These are phyloP conservation scores for Gadopsis bispinosus DNA, from an alignment of 2,797 vertebrate species.

Conservation along the genomic window DNA sequence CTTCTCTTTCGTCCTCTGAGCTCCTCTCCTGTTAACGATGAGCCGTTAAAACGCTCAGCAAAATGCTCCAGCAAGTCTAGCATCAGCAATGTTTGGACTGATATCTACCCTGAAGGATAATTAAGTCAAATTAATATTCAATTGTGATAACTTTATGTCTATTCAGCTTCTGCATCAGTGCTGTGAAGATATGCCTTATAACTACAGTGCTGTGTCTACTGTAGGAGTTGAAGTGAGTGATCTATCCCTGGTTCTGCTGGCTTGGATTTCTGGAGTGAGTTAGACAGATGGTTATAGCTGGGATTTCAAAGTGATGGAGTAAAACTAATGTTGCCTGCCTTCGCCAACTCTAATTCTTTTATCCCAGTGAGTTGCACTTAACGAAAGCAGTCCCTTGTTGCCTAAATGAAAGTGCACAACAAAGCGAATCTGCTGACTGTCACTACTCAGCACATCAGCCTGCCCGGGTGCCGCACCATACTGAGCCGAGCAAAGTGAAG, in stretches of 20 bases:
- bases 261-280: constrained; percentile 71
- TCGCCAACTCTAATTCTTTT: constrained; percentile 81
- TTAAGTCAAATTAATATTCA: constrained; percentile 79
- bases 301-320: constrained; percentile 82
- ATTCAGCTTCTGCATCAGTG: constrained; percentile 49
- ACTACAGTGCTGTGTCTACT: constrained; percentile 46
- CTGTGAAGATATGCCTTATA: constrained; percentile 60
- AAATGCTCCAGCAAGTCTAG: constrained; percentile 58
- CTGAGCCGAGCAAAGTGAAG: constrained; percentile 67
- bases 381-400: constrained; percentile 81
- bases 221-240: constrained; percentile 64
- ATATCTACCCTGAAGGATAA: constrained; percentile 74
- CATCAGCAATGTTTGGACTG: constrained; percentile 61
- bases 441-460: constrained; percentile 81
- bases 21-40: constrained; percentile 56
- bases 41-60: constrained; percentile 63
- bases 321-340: constrained; percentile 78
- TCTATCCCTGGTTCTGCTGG: constrained; percentile 68
- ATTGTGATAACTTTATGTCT: constrained; percentile 62
- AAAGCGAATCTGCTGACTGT: constrained; percentile 83
- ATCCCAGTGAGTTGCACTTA: constrained; percentile 82
- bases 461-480: constrained; percentile 62
- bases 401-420: constrained; percentile 84
- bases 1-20: constrained; percentile 39
- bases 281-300: constrained; percentile 84